Evolutionary conservation across 2,888 invertebrate species (phyloP).

Genomic region (Drosophila leonis): DNA sequence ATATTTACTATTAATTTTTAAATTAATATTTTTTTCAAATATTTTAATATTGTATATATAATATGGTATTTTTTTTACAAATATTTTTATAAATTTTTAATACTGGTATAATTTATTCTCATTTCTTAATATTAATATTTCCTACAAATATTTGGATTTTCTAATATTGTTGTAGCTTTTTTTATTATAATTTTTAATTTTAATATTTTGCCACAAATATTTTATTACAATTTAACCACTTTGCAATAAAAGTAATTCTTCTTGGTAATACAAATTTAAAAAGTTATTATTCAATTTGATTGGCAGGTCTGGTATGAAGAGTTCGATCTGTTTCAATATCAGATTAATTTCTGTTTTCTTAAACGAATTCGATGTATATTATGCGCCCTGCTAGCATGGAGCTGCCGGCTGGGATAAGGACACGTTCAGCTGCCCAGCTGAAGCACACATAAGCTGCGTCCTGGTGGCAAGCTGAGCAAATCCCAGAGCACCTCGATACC

Average conservation of each 20-base stretch:
- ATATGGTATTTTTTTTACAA: no score
- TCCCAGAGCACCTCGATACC: constrained; percentile 76
- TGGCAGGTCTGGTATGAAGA: not conserved
- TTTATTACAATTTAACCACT: not conserved
- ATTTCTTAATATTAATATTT: no score
- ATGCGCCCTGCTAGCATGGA: constrained; percentile 4
- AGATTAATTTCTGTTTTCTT: constrained; percentile 24
- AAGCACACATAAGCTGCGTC: constrained; percentile 62
- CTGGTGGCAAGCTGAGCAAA: constrained; percentile 64
- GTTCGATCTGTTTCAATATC: constrained; percentile 6
- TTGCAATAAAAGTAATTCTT: not conserved
- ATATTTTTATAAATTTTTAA: no score
- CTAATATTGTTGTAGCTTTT: no score
- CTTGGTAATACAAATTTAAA: not conserved
- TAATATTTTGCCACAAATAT: not conserved
- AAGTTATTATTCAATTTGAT: not conserved
- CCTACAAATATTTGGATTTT: no score
- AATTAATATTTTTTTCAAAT: no score
- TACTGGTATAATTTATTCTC: no score
- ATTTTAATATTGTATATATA: no score
- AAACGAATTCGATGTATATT: constrained; percentile 27
- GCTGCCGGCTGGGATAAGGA: constrained; percentile 47
- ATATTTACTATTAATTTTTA: no score
- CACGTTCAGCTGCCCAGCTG: constrained; percentile 51
- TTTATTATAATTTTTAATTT: no score